Conservation (phyloP, 2,113 vertebrate species). For the Promerops cafer region DNA sequence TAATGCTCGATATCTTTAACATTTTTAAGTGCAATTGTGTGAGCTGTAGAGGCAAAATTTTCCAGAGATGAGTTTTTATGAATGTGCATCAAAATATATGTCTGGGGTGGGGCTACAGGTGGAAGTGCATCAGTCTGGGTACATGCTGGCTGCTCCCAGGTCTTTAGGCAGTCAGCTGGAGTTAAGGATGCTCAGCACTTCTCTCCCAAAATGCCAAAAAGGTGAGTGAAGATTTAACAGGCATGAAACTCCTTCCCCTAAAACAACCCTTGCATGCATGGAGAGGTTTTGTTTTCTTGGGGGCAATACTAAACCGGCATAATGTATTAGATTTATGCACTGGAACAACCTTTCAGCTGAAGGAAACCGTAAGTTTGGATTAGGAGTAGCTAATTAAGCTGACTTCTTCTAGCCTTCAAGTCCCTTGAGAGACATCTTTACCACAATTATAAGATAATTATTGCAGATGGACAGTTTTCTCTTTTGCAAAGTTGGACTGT, state of each 20-base stretch:
- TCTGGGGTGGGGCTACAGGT: background rate
- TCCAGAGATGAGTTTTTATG: background rate
- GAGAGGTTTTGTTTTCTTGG: slow-evolving; percentile 1
- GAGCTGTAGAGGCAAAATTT: background rate
- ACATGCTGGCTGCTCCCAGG: background rate
- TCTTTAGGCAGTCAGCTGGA: background rate
- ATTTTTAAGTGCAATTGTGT: background rate
- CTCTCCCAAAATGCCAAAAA: background rate
- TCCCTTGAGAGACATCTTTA: background rate
- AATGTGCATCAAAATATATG: background rate
- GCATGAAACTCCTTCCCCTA: background rate
- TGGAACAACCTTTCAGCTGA: slow-evolving; percentile 25
- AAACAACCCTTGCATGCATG: background rate
- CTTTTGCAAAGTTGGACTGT: background rate
- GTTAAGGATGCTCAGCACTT: background rate
- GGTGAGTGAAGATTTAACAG: background rate
- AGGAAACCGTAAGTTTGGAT: slow-evolving; percentile 31
- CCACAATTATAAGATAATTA: background rate
- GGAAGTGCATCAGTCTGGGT: background rate
- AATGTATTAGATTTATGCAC: slow-evolving; percentile 12
- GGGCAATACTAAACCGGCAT: background rate
- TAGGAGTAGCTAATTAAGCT: slow-evolving; percentile 26
- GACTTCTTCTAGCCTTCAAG: background rate
- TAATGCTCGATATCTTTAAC: background rate
- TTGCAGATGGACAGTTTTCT: background rate